These are phyloP conservation scores for Xenopus petersii DNA, from an alignment of 2,797 vertebrate genomes.

Conservation along the genomic window DNA sequence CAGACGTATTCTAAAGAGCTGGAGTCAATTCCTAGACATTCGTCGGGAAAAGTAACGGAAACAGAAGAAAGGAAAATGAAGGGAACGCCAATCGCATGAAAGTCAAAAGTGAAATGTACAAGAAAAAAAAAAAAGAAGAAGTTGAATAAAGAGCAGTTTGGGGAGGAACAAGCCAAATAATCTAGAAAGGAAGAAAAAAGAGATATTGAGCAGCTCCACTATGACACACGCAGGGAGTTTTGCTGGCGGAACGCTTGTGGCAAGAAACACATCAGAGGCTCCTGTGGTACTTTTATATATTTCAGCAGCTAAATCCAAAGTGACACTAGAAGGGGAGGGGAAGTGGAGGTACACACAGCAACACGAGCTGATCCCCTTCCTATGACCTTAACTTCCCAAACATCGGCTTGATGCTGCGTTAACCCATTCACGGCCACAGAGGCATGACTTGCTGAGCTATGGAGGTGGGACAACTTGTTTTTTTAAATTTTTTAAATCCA, in stretches of 20 bases:
- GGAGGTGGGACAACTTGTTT: too few relatives aligned
- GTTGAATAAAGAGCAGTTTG: background rate
- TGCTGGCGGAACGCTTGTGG: constrained; percentile 85
- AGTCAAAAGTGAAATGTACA: background rate
- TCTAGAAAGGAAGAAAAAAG: constrained; percentile 11
- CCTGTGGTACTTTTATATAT: constrained; percentile 82
- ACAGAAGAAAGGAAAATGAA: too few relatives aligned
- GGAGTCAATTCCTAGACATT: too few relatives aligned
- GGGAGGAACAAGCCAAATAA: constrained; percentile 35
- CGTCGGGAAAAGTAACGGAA: too few relatives aligned
- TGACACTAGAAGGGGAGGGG: constrained; percentile 69
- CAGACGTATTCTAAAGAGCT: too few relatives aligned
- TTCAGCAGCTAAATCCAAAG: constrained; percentile 83
- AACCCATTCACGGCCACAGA: constrained; percentile 8
- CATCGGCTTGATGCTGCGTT: background rate
- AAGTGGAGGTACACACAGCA: constrained; percentile 17
- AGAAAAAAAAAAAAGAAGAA: constrained; percentile 17
- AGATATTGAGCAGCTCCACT: constrained; percentile 24
- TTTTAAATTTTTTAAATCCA: too few relatives aligned
- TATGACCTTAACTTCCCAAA: constrained; percentile 34
- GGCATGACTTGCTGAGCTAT: too few relatives aligned
- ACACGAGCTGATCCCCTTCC: constrained; percentile 33
- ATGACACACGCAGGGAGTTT: constrained; percentile 48
- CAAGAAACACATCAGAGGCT: constrained; percentile 81
- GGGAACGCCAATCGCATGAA: background rate